These are phyloP conservation scores for Scomber colias DNA, from an alignment of 2,113 vertebrate genomes.

Conservation along the genomic window DNA sequence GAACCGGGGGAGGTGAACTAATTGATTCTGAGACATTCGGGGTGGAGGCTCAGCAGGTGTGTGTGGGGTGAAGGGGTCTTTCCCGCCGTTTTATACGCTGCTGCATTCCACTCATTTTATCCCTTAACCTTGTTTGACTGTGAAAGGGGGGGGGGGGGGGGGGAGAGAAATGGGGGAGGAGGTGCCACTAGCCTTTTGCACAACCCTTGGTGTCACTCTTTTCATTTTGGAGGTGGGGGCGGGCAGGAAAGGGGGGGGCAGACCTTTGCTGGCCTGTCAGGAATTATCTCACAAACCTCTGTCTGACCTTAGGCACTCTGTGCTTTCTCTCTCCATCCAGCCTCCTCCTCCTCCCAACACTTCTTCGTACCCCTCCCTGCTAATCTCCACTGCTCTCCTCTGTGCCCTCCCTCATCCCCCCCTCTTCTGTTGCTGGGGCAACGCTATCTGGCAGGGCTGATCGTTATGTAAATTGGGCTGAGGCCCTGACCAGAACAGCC, in stretches of 20 bases:
- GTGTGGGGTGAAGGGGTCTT: constrained; percentile 62
- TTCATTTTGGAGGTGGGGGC: constrained; percentile 40
- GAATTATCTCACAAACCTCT: constrained; percentile 79
- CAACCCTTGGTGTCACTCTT: constrained; percentile 56
- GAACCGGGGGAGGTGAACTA: constrained; percentile 82
- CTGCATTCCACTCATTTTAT: constrained; percentile 79
- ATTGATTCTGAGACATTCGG: constrained; percentile 83
- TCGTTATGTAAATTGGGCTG: constrained; percentile 91
- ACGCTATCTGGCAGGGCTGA: constrained; percentile 87
- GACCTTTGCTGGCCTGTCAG: constrained; percentile 76
- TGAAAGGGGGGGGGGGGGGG: constrained; percentile 61
- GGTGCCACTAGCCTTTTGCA: constrained; percentile 67
- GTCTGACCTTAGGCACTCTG: constrained; percentile 65
- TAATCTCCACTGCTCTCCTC: constrained; percentile 60
- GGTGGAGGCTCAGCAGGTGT: constrained; percentile 84
- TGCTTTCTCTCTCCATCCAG: constrained; percentile 43
- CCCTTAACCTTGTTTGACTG: constrained; percentile 75
- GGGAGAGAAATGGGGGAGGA: constrained; percentile 26
- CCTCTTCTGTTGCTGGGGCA: constrained; percentile 88
- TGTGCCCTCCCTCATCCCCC: constrained; percentile 58
- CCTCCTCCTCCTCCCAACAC: constrained; percentile 39
- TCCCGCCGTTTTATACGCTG: constrained; percentile 61
- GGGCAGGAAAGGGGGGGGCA: constrained; percentile 38
- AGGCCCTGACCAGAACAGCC: constrained; percentile 88
- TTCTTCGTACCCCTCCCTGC: constrained; percentile 58